Percentiles rank a stretch among this genome's conserved stretches.
Conservation (phyloP, 2,797 vertebrate genomes). For the Crocodylus rhombifer region DNA sequence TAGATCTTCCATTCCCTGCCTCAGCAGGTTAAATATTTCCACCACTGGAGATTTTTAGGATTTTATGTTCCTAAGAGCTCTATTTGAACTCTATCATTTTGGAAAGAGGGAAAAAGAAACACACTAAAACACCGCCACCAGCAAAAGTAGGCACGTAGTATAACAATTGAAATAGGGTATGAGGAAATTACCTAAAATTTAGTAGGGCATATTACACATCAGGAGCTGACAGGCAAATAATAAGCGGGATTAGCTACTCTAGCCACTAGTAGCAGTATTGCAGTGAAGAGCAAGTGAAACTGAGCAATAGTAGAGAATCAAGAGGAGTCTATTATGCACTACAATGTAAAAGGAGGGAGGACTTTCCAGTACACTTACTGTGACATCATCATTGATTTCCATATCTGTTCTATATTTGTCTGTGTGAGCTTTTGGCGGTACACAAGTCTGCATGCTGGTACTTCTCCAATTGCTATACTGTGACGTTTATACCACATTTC, state of each 20-base stretch:
- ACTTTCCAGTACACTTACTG: slow-evolving; percentile 73
- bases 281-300: slow-evolving; percentile 34
- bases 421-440: slow-evolving; percentile 87
- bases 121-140: background rate
- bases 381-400: slow-evolving; percentile 91
- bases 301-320: background rate
- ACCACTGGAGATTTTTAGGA: slow-evolving; percentile 9
- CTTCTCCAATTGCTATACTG: slow-evolving; percentile 95
- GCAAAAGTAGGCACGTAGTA: background rate
- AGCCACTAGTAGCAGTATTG: background rate
- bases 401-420: slow-evolving; percentile 90
- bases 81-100: background rate
- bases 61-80: background rate
- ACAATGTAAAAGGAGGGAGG: background rate
- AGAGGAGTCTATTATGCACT: background rate
- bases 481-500: slow-evolving; percentile 95
- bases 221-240: background rate
- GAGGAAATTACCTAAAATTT: too few species aligned
- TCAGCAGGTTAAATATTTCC: background rate
- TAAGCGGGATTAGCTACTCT: background rate
- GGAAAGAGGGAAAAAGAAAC: background rate
- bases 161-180: background rate
- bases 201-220: background rate
- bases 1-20: background rate
- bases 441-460: slow-evolving; percentile 89